Conservation (phyloP, 2,797 vertebrate genomes). For the Falco peregrinus region DNA sequence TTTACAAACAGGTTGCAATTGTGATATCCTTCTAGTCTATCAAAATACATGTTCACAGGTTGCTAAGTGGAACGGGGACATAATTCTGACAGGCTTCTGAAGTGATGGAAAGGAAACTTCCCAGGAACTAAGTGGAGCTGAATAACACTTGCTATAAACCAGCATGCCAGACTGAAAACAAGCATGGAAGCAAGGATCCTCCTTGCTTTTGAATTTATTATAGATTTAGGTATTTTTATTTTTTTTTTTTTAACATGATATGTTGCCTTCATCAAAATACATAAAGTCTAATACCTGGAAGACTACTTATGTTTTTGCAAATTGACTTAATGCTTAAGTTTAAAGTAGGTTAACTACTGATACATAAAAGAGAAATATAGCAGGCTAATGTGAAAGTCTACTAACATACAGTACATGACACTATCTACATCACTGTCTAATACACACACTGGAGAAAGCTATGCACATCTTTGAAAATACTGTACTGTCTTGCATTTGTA, state of each 20-base stretch:
- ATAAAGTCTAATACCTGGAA: neutral
- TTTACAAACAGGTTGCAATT: neutral
- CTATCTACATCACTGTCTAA: neutral
- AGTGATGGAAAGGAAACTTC: neutral
- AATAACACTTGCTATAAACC: neutral
- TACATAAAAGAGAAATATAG: neutral
- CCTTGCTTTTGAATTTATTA: neutral
- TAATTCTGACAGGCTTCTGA: neutral
- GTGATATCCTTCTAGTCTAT: neutral
- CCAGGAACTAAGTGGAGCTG: neutral
- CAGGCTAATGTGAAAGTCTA: neutral
- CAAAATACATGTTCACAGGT: neutral
- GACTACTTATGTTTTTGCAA: neutral
- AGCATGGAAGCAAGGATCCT: neutral
- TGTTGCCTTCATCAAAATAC: neutral
- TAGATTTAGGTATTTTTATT: neutral
- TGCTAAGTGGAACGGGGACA: neutral
- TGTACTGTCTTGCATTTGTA: neutral
- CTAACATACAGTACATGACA: neutral
- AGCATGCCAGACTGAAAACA: neutral
- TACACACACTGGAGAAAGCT: neutral
- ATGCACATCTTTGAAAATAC: neutral
- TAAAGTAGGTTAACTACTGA: neutral
- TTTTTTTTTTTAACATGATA: neutral
- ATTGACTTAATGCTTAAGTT: neutral